These are phyloP conservation scores for Aptenodytes forsteri DNA, from an alignment of 2,113 vertebrate genomes.

Conservation along the genomic window DNA sequence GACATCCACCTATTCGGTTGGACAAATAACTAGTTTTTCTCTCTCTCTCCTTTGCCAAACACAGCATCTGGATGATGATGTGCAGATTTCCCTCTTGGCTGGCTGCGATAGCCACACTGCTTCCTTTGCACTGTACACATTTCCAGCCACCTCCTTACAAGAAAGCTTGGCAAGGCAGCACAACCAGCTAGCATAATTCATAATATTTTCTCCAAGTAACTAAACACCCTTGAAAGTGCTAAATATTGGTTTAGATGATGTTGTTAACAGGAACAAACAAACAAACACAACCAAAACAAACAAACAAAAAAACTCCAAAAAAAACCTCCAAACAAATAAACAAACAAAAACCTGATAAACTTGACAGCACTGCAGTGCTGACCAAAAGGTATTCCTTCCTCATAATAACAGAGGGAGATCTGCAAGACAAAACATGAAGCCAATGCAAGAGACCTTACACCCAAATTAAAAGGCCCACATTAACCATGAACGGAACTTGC, in stretches of 20 bases:
- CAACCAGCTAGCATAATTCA: background rate
- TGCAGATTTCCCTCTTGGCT: too few species aligned
- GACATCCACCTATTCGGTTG: too few species aligned
- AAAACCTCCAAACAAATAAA: background rate
- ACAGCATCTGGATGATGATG: background rate
- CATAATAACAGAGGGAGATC: background rate
- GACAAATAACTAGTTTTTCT: background rate
- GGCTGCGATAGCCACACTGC: background rate
- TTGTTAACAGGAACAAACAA: background rate
- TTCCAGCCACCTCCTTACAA: background rate
- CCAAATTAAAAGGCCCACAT: background rate
- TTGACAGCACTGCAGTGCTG: background rate
- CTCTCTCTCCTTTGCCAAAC: background rate
- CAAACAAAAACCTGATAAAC: background rate
- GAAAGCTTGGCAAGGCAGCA: background rate
- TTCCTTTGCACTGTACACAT: accelerated
- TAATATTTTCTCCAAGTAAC: background rate
- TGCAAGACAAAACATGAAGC: background rate
- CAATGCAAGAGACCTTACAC: background rate
- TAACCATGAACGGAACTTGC: background rate
- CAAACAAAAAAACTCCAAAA: background rate
- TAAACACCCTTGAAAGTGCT: background rate
- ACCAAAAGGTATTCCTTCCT: background rate
- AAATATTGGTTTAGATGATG: background rate
- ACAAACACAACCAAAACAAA: background rate